Evolutionary conservation across 1,140 invertebrate species (phyloP).

Genomic region (Polypedilum pembai): DNA sequence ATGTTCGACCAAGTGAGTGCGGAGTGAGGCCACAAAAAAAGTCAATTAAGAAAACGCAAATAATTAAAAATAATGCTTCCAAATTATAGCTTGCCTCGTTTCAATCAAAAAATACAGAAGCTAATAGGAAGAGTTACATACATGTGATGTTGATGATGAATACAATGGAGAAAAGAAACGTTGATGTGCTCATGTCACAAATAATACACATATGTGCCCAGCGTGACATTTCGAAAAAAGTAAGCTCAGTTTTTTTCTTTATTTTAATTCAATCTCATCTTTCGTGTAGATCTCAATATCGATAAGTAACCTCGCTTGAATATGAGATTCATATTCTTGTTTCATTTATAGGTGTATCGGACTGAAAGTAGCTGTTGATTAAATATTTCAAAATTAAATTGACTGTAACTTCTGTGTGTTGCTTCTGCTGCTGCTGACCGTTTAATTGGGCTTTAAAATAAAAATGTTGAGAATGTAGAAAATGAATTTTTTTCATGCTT

Average conservation of each 20-base stretch:
- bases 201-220: slow-evolving; percentile 12
- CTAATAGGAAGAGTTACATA: not conserved
- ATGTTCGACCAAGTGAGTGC: not conserved
- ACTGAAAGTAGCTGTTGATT: not conserved
- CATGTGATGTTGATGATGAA: not conserved
- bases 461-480: slow-evolving; percentile 1
- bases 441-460: not conserved
- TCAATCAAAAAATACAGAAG: slow-evolving; percentile 26
- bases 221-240: slow-evolving; percentile 21
- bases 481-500: not conserved
- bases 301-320: not conserved
- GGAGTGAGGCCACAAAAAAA: not conserved
- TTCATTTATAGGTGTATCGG: slow-evolving; percentile 15
- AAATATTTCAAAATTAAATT: slow-evolving; percentile 20
- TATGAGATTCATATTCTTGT: too few relatives aligned
- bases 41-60: slow-evolving; percentile 28
- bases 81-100: slow-evolving; percentile 22
- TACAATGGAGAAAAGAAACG: not conserved
- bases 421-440: not conserved
- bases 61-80: slow-evolving; percentile 26
- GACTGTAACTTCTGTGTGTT: slow-evolving; percentile 7
- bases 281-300: not conserved
- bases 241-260: slow-evolving; percentile 4
- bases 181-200: slow-evolving; percentile 27
- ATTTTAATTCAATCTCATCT: slow-evolving; percentile 7